Evolutionary conservation across 1,140 invertebrate species (phyloP).

Genomic region (Hyles euphorbiae): DNA sequence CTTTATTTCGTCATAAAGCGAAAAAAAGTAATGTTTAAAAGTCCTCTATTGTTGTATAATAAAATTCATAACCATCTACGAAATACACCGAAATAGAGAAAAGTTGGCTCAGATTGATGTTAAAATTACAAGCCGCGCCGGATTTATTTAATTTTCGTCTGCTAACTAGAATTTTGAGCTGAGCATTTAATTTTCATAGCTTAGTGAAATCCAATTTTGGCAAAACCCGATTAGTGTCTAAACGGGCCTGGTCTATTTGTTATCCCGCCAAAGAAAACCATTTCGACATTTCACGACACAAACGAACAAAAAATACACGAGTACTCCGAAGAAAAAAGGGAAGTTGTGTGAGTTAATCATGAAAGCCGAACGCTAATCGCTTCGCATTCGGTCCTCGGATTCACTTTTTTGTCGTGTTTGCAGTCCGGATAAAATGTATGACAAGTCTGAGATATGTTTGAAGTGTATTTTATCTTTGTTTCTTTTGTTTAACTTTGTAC

Average conservation of each 20-base stretch:
- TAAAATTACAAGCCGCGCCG: constrained; percentile 30
- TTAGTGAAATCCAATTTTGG: constrained; percentile 41
- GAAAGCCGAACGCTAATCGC: constrained; percentile 48
- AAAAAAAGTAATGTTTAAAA: too few species aligned
- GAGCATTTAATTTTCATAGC: constrained; percentile 48
- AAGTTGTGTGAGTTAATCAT: constrained; percentile 55
- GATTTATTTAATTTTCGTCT: constrained; percentile 45
- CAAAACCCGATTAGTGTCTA: constrained; percentile 43
- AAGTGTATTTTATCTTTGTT: constrained; percentile 33
- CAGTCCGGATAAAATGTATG: constrained; percentile 37
- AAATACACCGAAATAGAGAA: constrained; percentile 25
- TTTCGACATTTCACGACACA: constrained; percentile 29
- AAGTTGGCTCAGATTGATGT: constrained; percentile 28
- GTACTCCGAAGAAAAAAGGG: constrained; percentile 40
- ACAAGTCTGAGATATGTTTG: constrained; percentile 37
- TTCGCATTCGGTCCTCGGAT: constrained; percentile 28
- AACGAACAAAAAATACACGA: constrained; percentile 29
- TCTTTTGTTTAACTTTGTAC: constrained; percentile 19
- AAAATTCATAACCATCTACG: constrained; percentile 12
- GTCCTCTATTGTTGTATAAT: constrained; percentile 3
- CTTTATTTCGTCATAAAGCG: too few species aligned
- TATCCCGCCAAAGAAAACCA: constrained; percentile 45
- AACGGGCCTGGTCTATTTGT: constrained; percentile 47
- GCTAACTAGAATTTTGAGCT: constrained; percentile 36
- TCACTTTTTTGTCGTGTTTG: constrained; percentile 45